Evolutionary conservation across 2,888 invertebrate species (phyloP).

Genomic region (Cerceris rybyensis): DNA sequence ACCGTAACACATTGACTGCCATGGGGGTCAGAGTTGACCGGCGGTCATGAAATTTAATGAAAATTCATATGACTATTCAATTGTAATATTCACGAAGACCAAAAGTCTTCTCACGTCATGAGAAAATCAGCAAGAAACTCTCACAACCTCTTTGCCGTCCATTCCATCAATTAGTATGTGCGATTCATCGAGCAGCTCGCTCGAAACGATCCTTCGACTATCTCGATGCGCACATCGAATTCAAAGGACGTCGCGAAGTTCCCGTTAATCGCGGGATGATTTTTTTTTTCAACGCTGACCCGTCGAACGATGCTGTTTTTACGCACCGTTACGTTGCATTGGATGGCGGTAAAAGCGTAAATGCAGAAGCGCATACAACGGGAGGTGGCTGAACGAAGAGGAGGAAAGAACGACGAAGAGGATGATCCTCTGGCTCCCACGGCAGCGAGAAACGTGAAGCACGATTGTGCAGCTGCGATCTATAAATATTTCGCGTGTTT

Average conservation of each 20-base stretch:
- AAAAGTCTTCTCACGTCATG: no score
- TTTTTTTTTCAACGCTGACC: slow-evolving; percentile 33
- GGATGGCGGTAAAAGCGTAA: slow-evolving; percentile 6
- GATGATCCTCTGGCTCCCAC: slow-evolving; percentile 21
- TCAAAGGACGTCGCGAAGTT: slow-evolving; percentile 40
- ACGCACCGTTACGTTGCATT: slow-evolving; percentile 54
- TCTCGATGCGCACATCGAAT: slow-evolving; percentile 30
- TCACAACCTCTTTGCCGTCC: no score
- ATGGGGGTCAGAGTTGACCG: no score
- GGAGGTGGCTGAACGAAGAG: background rate
- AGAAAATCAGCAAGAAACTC: no score
- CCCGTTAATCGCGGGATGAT: slow-evolving; percentile 46
- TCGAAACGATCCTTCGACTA: background rate
- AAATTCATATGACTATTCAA: no score
- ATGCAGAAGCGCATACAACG: background rate
- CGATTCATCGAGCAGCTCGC: background rate
- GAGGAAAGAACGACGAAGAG: slow-evolving; percentile 12
- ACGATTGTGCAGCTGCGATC: slow-evolving; percentile 69
- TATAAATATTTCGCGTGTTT: slow-evolving; percentile 72
- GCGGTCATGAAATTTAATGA: no score
- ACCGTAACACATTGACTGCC: no score
- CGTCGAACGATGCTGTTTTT: slow-evolving; percentile 33
- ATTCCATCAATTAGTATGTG: no score
- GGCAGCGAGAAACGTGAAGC: slow-evolving; percentile 14
- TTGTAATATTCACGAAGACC: no score